Evolutionary conservation across 2,113 vertebrate species (phyloP).

Genomic region (Petrocephalus microphthalmus): DNA sequence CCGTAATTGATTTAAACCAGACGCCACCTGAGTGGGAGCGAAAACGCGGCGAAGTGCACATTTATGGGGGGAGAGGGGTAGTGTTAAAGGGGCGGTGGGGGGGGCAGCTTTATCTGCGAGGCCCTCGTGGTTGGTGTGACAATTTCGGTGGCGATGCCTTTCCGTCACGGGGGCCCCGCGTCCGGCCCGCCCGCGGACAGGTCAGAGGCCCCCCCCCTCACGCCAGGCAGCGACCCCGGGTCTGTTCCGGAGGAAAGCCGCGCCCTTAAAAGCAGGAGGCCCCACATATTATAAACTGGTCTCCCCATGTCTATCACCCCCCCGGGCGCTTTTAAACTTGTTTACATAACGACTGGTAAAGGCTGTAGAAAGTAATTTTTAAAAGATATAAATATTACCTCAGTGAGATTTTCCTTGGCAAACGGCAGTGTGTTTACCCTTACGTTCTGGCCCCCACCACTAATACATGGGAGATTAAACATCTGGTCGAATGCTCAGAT

Average conservation of each 20-base stretch:
- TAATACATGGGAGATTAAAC: constrained; percentile 23
- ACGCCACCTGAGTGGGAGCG: constrained; percentile 54
- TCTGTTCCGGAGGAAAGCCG: neutral
- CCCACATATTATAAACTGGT: constrained; percentile 41
- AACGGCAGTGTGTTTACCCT: neutral
- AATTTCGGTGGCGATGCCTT: neutral
- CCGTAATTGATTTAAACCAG: constrained; percentile 71
- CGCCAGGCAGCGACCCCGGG: neutral
- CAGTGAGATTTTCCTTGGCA: constrained; percentile 16
- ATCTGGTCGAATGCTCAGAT: constrained; percentile 65
- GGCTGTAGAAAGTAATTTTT: constrained; percentile 28
- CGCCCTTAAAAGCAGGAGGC: constrained; percentile 46
- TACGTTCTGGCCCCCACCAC: neutral
- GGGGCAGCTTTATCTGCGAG: constrained; percentile 42
- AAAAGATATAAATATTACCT: constrained; percentile 15
- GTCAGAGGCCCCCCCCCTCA: neutral
- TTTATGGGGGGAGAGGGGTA: neutral
- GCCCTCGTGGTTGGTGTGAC: neutral
- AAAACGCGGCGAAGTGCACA: neutral
- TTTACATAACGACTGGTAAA: constrained; percentile 46
- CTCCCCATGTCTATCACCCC: constrained; percentile 54
- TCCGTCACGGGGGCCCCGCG: neutral
- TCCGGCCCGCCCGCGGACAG: neutral
- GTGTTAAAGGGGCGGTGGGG: neutral
- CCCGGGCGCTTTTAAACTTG: constrained; percentile 50